Percentiles rank a stretch among this genome's conserved stretches.
Evolutionary conservation across 1,140 invertebrate species (phyloP).

Genomic region (Holotrichia oblita): DNA sequence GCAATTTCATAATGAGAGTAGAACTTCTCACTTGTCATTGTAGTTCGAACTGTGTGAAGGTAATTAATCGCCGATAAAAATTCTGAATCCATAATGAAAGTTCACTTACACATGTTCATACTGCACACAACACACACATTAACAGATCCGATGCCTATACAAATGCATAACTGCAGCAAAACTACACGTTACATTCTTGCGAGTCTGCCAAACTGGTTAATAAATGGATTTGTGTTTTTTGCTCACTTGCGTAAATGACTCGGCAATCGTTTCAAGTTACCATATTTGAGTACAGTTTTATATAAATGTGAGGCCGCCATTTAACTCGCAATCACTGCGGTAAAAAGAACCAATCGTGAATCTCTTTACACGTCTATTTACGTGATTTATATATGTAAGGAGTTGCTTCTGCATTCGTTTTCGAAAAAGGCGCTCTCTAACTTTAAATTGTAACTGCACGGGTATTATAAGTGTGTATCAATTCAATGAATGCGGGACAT

Average conservation of each 20-base stretch:
- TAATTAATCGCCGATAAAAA: slow-evolving; percentile 20
- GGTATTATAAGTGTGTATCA: neutral
- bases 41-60: neutral
- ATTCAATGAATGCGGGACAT: neutral
- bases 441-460: neutral
- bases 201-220: slow-evolving; percentile 20
- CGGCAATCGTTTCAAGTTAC: slow-evolving; percentile 30
- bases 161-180: neutral
- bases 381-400: slow-evolving; percentile 24
- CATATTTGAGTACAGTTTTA: slow-evolving; percentile 8
- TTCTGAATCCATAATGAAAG: slow-evolving; percentile 24
- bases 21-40: neutral
- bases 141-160: neutral
- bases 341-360: neutral
- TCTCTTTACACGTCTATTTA: slow-evolving; percentile 13
- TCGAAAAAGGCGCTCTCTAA: slow-evolving; percentile 1
- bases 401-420: slow-evolving; percentile 2
- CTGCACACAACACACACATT: neutral
- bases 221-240: slow-evolving; percentile 29
- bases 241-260: slow-evolving; percentile 28
- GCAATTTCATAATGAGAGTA: no score
- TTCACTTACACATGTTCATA: slow-evolving; percentile 6
- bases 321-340: neutral
- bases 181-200: slow-evolving; percentile 13
- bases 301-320: neutral